phyloP scores from a whole-genome alignment of 2,113 vertebrate genomes.

The Actenoides lindsayi region DNA sequence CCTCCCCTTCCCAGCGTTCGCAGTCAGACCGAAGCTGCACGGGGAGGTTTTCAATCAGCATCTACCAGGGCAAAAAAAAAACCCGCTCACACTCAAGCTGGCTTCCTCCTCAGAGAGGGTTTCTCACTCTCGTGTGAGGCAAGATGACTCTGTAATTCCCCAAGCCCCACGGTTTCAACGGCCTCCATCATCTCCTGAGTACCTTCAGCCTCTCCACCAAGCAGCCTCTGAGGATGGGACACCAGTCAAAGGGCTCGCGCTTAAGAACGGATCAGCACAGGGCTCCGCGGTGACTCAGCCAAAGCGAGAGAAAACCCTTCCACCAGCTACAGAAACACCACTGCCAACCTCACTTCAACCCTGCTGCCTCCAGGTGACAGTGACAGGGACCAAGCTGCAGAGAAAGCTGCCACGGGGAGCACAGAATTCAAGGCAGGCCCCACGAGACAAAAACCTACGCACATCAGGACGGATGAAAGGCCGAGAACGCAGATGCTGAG shows the following conservation, averaged over 20 bases:
- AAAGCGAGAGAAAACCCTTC: background rate
- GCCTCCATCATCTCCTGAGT: background rate
- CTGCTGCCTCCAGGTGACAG: background rate
- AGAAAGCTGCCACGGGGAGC: background rate
- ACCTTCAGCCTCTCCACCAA: background rate
- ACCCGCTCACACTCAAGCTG: background rate
- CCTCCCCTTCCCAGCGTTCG: background rate
- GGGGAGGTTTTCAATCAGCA: rapidly evolving
- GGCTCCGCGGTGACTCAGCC: background rate
- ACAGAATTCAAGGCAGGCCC: background rate
- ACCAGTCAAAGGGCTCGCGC: background rate
- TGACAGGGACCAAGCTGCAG: rapidly evolving
- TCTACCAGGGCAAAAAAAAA: background rate
- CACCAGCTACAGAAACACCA: background rate
- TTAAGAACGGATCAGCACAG: background rate
- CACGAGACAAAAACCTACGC: background rate
- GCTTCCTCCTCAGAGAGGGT: background rate
- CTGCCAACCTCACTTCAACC: background rate
- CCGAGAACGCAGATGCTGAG: rapidly evolving
- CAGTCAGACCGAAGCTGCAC: background rate
- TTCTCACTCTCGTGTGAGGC: background rate
- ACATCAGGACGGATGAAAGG: background rate
- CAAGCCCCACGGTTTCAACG: background rate
- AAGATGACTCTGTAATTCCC: background rate
- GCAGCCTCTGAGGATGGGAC: background rate